Base-by-base conservation (phyloP, 1,140 invertebrate genomes). In the Pogonomyrmex barbatus region DNA sequence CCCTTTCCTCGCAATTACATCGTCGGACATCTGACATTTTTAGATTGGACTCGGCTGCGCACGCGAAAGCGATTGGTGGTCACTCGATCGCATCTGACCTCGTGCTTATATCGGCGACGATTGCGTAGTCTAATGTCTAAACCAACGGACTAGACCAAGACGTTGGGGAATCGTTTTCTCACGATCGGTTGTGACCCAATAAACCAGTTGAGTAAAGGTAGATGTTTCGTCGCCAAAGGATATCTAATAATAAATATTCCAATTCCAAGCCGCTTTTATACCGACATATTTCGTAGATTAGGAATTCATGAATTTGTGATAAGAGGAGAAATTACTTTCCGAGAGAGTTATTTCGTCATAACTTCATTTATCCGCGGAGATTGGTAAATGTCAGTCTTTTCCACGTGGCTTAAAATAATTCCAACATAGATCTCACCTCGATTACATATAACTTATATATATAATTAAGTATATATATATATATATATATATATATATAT, bases 81-180 rank as follows among this genome's bases (percentile, higher is more conserved):
- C 67, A 39, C 30, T 47, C 68, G 17, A 60, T 73, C 54, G n/a
- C 54, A 30, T 45, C 79, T 50, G 79, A 73, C 79, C 52, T 60
- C 67, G 67, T 36, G 54, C 75, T 83, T 60, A 58, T 73, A 36
- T 73, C 14, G 17, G 9, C 52, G 14, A 24, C 4, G 17, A 83
- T 83, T 83, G 79, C 79, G 68, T 75, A 42, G 42, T 54, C 33
- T 83, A 73, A 83, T 62, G 79, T 50, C 42, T 47, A 47, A 73
- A 60, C 30, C 36, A 33, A 24, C 24, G 24, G 42, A 2, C 17
- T 47, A 12, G 42, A 73, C 36, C 54, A 24, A n/a, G n/a, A 73
- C 54, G 42, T 56, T 33, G 24, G 17, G 2, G 30, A 1, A 68
- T 42, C 33, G 33, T 60, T 73, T 83, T 73, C 79, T 75, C 79